phyloP scores from a whole-genome alignment of 1,140 invertebrate species.

The Anoplophora glabripennis region DNA sequence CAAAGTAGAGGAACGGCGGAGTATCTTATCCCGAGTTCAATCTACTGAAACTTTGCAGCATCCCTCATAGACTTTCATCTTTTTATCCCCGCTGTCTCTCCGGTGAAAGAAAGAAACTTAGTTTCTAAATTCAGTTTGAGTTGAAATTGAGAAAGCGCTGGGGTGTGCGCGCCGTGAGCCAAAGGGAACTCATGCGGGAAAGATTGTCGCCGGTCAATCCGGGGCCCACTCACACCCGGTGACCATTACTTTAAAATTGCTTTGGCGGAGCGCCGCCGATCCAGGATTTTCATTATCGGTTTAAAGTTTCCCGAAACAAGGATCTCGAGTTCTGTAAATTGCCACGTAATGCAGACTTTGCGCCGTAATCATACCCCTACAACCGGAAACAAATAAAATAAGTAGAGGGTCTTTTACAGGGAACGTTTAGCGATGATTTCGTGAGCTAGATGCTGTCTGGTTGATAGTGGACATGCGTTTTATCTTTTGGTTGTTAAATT shows the following conservation, averaged over 20 bases:
- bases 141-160: constrained; percentile 36
- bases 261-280: constrained; percentile 3
- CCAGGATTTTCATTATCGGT: constrained; percentile 14
- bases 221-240: not conserved
- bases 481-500: too few species aligned
- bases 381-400: too few species aligned
- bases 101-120: constrained; percentile 32
- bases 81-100: constrained; percentile 25
- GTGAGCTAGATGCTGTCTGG: too few species aligned
- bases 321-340: too few species aligned
- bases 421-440: too few species aligned
- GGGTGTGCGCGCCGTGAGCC: constrained; percentile 21
- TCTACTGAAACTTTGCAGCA: constrained; percentile 21
- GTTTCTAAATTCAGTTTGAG: constrained; percentile 40
- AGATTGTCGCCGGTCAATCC: constrained; percentile 30
- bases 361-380: too few species aligned
- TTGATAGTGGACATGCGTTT: too few species aligned
- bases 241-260: constrained; percentile 20
- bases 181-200: constrained; percentile 27
- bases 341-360: too few species aligned
- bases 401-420: too few species aligned
- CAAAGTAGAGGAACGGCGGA: constrained; percentile 25
- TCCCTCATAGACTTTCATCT: constrained; percentile 32
- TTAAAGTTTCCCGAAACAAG: constrained; percentile 1
- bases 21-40: constrained; percentile 22